Percentiles rank a stretch among this genome's conserved stretches.
Evolutionary conservation across 2,888 invertebrate genomes (phyloP).

Genomic region (Eretmocerus hayati): DNA sequence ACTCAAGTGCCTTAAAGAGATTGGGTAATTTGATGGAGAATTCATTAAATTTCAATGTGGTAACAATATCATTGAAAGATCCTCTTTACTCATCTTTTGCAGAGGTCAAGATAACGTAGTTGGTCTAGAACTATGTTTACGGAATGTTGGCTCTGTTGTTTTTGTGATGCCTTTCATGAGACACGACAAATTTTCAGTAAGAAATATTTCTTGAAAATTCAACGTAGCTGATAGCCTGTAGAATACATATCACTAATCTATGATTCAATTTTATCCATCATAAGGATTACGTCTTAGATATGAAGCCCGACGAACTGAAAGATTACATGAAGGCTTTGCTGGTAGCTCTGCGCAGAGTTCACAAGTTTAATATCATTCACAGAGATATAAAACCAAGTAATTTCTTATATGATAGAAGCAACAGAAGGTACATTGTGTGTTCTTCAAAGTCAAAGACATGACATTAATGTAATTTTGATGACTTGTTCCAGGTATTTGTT

Average conservation of each 20-base stretch:
- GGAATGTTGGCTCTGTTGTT: constrained; percentile 71
- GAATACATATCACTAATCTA: too few relatives aligned
- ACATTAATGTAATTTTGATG: not conserved
- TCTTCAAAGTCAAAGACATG: too few relatives aligned
- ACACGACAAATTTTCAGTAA: constrained; percentile 71
- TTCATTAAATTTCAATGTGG: too few relatives aligned
- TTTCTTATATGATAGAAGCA: constrained; percentile 74
- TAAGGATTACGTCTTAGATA: constrained; percentile 67
- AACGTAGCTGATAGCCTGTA: too few relatives aligned
- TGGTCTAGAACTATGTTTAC: constrained; percentile 69
- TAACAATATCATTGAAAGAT: too few relatives aligned
- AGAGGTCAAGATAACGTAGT: constrained; percentile 78
- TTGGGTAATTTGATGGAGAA: constrained; percentile 53
- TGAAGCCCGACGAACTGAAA: constrained; percentile 64
- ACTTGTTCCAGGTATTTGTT: constrained; percentile 60
- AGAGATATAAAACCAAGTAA: constrained; percentile 88
- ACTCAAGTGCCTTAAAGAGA: constrained; percentile 68
- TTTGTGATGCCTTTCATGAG: constrained; percentile 86
- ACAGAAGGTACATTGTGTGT: constrained; percentile 54
- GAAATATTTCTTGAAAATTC: too few relatives aligned
- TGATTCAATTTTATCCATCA: not conserved
- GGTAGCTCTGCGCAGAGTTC: constrained; percentile 70
- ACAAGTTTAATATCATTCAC: constrained; percentile 78
- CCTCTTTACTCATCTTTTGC: too few relatives aligned
- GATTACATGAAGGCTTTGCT: constrained; percentile 76